phyloP scores from a whole-genome alignment of 2,797 vertebrate species.

The Otus scops region DNA sequence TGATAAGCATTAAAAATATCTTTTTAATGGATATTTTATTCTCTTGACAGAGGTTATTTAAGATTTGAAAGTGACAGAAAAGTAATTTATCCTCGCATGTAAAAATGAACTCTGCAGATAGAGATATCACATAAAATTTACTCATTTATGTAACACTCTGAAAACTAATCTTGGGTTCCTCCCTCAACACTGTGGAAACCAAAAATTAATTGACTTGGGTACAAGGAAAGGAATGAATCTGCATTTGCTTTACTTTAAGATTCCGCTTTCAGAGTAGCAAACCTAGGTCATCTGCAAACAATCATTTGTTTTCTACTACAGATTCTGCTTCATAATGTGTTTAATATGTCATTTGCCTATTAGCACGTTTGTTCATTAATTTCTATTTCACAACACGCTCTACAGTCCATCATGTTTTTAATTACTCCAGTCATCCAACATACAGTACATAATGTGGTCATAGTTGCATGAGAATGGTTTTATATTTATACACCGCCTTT shows the following conservation, averaged over 20 bases:
- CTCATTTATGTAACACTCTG: constrained; percentile 43
- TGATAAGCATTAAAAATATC: constrained; percentile 66
- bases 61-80: constrained; percentile 58
- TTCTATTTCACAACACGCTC: not conserved
- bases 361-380: not conserved
- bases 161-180: constrained; percentile 53
- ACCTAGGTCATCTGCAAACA: not conserved
- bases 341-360: not conserved
- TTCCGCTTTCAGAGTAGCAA: not conserved
- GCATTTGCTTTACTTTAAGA: not conserved
- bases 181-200: constrained; percentile 15
- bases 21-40: constrained; percentile 68
- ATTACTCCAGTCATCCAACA: not conserved
- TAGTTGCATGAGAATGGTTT: not conserved
- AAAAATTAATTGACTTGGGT: constrained; percentile 33
- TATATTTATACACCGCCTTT: not conserved
- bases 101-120: constrained; percentile 43
- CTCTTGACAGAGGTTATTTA: constrained; percentile 47
- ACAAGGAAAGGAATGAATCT: constrained; percentile 26
- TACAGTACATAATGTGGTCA: not conserved
- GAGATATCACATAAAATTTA: constrained; percentile 48
- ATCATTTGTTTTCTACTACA: not conserved
- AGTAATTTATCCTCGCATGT: constrained; percentile 45
- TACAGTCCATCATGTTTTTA: not conserved
- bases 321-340: not conserved